Evolutionary conservation across 2,888 invertebrate genomes (phyloP), one percentile per base, ranked within the genome.

Genomic region (Zele albiditarsus): DNA sequence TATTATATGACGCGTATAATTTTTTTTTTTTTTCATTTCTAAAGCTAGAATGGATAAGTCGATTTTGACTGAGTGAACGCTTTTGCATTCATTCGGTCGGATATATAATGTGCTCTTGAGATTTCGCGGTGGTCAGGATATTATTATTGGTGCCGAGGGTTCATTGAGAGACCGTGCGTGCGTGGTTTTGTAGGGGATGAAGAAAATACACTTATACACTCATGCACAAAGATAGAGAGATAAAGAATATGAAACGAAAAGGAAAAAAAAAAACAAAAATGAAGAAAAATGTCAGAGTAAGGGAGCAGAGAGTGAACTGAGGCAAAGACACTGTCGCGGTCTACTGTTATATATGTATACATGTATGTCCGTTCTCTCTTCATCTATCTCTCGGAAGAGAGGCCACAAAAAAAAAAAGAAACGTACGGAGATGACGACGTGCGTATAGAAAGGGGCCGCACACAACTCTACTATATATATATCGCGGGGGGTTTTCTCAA

Each of bases 401-500:
- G n/a, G 5, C 28, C 20, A 68, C 38, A 53, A 28, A 16, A 28
- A 49, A 53, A 68, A 53, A 31, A 66, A 66, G 46, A 31, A 49
- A 68, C 20, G 28, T n/a, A 68, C 20, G 20, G 10, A 63, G 46
- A 23, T 53, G 46, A 16, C 20, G 53, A 27, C n/a, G 67, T 28
- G 27, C 31, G 68, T 20, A 53, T 68, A 14, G 6, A 20, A n/a
- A 46, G 42, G 46, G n/a, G n/a, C 46, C 20, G 8, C 8, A 20
- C 53, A 53, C 20, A 53, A 53, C 53, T 53, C 2, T 23, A 53
- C 20, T 20, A 53, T 53, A 23, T 8, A 53, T 53, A 25, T 46
- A 31, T 53, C 53, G 68, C 53, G 53, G 57, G 23, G 66, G 53
- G n/a, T 46, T 53, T 72, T 16, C n/a, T 33, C 38, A 60, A 53